Evolutionary conservation across 2,113 vertebrate genomes (phyloP).

Genomic region (Mionectes macconnelli): DNA sequence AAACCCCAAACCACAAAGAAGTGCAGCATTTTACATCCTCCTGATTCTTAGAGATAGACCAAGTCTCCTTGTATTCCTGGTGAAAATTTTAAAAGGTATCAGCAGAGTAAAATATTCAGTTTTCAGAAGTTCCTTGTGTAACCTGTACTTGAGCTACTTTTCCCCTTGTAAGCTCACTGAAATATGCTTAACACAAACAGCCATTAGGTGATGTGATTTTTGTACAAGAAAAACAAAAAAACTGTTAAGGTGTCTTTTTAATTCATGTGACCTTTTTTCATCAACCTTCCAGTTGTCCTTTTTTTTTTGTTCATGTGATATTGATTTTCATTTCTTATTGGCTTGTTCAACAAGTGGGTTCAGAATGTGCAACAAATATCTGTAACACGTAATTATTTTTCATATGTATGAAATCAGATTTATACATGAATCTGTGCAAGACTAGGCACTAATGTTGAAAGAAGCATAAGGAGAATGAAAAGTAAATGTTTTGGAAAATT

Average conservation of each 20-base stretch:
- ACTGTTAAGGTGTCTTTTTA: rapidly evolving
- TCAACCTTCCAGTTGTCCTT: not conserved
- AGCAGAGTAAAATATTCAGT: not conserved
- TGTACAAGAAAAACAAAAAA: not conserved
- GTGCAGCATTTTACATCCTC: rapidly evolving
- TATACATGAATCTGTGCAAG: not conserved
- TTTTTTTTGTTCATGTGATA: not conserved
- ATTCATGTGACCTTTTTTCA: not conserved
- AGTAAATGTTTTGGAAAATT: not conserved
- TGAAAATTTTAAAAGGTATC: not conserved
- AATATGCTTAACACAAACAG: not conserved
- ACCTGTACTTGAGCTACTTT: not conserved
- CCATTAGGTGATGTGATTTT: not conserved
- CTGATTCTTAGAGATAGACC: not conserved
- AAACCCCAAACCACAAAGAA: rapidly evolving
- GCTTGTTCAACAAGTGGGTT: not conserved
- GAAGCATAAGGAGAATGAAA: not conserved
- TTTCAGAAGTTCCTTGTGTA: not conserved
- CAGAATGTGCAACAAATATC: not conserved
- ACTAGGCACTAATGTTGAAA: not conserved
- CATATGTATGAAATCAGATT: not conserved
- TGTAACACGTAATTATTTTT: not conserved
- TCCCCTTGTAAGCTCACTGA: not conserved
- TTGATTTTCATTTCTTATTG: not conserved
- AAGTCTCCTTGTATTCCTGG: not conserved